Percentiles rank a stretch among this genome's conserved stretches.
These are phyloP conservation scores for Avahi laniger DNA, from an alignment of 2,797 vertebrate species.

Conservation along the genomic window DNA sequence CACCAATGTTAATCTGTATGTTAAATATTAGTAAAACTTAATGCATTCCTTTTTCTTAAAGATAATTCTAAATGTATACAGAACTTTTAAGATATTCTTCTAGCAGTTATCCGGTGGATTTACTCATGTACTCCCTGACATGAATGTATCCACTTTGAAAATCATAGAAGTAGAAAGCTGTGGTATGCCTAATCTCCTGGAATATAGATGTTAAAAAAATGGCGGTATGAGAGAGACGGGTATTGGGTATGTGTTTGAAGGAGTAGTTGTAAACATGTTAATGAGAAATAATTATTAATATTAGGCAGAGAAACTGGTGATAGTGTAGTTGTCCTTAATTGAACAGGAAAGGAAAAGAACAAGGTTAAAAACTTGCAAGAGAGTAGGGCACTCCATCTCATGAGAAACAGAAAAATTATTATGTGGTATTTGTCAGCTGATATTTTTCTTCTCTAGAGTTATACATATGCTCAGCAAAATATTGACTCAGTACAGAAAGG, in stretches of 20 bases:
- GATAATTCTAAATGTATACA: neutral
- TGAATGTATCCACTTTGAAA: neutral
- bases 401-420: neutral
- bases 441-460: neutral
- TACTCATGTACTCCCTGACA: neutral
- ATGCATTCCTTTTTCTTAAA: neutral
- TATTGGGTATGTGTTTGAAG: neutral
- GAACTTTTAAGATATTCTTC: neutral
- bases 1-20: neutral
- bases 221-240: neutral
- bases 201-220: neutral
- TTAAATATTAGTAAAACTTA: neutral
- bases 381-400: neutral
- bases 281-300: neutral
- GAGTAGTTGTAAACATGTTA: neutral
- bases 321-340: neutral
- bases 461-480: neutral
- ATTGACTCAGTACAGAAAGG: neutral
- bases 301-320: neutral
- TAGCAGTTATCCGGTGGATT: neutral
- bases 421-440: neutral
- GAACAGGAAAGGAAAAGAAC: neutral
- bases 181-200: neutral
- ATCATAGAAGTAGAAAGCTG: neutral
- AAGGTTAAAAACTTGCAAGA: neutral